Evolutionary conservation across 2,888 invertebrate species (phyloP), one percentile per base, ranked within the genome.

Genomic region (Falcaria lacertinaria): DNA sequence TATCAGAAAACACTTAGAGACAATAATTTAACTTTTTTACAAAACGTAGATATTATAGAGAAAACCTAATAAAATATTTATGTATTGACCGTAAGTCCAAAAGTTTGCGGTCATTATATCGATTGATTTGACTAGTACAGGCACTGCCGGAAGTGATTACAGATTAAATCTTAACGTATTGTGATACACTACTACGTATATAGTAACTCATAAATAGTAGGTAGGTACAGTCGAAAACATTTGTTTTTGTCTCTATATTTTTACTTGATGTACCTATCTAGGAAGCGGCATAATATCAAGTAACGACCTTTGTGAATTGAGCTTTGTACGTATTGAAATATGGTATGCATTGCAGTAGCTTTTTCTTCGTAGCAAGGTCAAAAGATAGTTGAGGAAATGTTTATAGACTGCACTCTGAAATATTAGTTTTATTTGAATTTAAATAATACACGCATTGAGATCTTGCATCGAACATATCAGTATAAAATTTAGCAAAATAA

Each of bases 81-180:
- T 6, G 3, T 11, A 36, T 7, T 35, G 14, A 36, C 19, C 22
- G 13, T 19, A 36, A 13, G 36, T 14, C 36, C 22, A 36, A 6
- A 22, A 22, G 16, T 35, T 50, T 47, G 44, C 8, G 57, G 50
- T 41, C 55, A 19, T 25, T 16, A 15, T 36, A 35, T 53, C 49
- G 55, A 55, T 14, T 35, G 16, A 25, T 44, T 25, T 4, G 42
- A 43, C 45, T 43, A 45, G 28, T 8, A 17, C 15, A 42, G 55
- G 48, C 42, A 43, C 43, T 52, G 60, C 60, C 60, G 60, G 60
- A 61, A 63, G 53, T 50, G 13, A 33, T 40, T 19, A 32, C 11
- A 39, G 34, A 43, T 43, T 25, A 22, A 35, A 43, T 43, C 39
- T 8, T 38, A 35, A 25, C 16, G 32, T 36, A 22, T 37, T 36